These are phyloP conservation scores for Dyspetes luteomarginatus DNA, from an alignment of 2,888 invertebrate genomes.

Conservation along the genomic window DNA sequence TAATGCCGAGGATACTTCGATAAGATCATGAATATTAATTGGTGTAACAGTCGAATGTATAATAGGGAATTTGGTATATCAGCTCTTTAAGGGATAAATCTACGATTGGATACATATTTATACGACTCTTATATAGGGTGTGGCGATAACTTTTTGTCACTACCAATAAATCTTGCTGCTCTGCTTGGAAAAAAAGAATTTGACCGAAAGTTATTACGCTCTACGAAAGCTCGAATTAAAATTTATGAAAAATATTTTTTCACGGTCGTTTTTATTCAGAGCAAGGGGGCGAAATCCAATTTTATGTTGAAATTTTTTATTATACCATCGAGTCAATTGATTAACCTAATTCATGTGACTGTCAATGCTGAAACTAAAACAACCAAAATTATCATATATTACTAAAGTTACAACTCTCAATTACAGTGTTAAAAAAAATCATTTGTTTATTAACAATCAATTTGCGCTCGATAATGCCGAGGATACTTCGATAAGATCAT, in stretches of 20 bases:
- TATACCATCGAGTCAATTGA: no score
- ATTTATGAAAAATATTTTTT: no score
- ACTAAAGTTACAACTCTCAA: no score
- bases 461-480: constrained; percentile 52
- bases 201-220: neutral
- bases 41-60: neutral
- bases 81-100: neutral
- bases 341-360: no score
- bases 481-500: constrained; percentile 58
- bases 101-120: constrained; percentile 11
- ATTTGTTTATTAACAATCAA: no score
- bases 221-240: constrained; percentile 19
- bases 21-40: constrained; percentile 61
- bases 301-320: no score
- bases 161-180: neutral
- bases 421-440: no score
- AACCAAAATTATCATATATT: no score
- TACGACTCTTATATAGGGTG: constrained; percentile 5
- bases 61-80: neutral
- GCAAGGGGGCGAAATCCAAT: no score
- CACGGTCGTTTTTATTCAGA: no score
- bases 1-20: constrained; percentile 56
- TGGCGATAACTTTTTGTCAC: constrained; percentile 21
- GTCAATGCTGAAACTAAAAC: no score
- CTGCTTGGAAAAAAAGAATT: neutral